A percentile compares a stretch with the other conserved stretches of the same genome.
Conservation (phyloP, 2,113 vertebrate species). For the Zingel zingel region DNA sequence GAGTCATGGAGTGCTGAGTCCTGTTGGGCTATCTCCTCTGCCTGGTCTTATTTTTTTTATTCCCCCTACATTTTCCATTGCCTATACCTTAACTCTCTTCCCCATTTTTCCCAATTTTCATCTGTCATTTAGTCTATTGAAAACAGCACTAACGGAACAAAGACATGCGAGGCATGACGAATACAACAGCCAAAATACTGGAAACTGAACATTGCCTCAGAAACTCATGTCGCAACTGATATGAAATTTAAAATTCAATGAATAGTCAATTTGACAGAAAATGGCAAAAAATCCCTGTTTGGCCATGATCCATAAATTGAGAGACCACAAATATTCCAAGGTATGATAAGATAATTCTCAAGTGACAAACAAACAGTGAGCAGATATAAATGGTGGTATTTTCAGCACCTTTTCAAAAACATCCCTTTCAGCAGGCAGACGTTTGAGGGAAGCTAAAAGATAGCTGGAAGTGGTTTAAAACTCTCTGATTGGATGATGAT, state of each 20-base stretch:
- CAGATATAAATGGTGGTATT: not conserved
- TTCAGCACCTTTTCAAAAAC: not conserved
- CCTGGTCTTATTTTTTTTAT: slow-evolving; percentile 16
- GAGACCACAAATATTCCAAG: not conserved
- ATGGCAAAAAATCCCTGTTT: not conserved
- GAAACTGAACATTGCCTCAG: not conserved
- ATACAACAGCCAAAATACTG: not conserved
- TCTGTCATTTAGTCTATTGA: not conserved
- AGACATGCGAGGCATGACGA: not conserved
- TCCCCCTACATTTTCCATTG: not conserved
- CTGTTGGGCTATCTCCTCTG: slow-evolving; percentile 21
- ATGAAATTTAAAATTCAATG: not conserved
- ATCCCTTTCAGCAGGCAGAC: not conserved
- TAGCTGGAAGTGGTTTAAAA: slow-evolving; percentile 30
- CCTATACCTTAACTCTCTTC: not conserved
- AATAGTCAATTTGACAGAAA: not conserved
- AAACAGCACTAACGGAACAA: not conserved
- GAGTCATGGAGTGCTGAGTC: not conserved
- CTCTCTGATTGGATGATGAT: slow-evolving; percentile 52
- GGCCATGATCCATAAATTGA: not conserved
- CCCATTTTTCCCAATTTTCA: not conserved
- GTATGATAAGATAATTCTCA: not conserved
- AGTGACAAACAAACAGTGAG: not conserved
- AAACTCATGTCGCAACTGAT: not conserved
- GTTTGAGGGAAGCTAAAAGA: slow-evolving; percentile 17